A percentile compares a stretch with the other conserved stretches of the same genome.
These are phyloP conservation scores for Fukomys damarensis DNA, from an alignment of 2,113 vertebrate genomes.

Conservation along the genomic window DNA sequence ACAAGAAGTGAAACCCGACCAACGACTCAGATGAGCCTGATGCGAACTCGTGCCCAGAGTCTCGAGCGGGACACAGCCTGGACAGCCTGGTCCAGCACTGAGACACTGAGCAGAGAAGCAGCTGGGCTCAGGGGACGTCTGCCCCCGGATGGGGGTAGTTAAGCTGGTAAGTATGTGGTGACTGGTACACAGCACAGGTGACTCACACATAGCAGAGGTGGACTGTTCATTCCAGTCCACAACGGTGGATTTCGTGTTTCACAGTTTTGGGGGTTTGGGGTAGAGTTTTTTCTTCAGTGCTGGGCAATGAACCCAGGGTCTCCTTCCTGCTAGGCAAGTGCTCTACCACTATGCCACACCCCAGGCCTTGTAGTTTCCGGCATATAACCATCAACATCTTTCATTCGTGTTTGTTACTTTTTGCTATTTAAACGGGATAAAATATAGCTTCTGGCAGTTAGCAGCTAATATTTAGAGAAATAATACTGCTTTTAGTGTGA, in stretches of 20 bases:
- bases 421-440: not conserved
- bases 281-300: not conserved
- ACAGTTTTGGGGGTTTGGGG: not conserved
- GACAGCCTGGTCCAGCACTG: not conserved
- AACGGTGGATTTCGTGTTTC: rapidly evolving
- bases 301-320: not conserved
- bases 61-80: not conserved
- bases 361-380: not conserved
- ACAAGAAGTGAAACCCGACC: not conserved
- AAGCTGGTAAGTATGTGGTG: no score
- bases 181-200: not conserved
- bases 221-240: not conserved
- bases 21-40: not conserved
- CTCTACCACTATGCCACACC: not conserved
- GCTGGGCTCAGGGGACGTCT: not conserved
- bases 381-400: not conserved
- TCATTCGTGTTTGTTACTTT: not conserved
- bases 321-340: not conserved
- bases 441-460: not conserved
- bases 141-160: not conserved
- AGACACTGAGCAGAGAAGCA: no score
- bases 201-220: no score
- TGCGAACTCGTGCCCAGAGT: not conserved
- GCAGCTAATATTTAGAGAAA: not conserved
- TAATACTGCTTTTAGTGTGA: not conserved